Evolutionary conservation across 2,888 invertebrate species (phyloP).

Genomic region (Aquatica leii): DNA sequence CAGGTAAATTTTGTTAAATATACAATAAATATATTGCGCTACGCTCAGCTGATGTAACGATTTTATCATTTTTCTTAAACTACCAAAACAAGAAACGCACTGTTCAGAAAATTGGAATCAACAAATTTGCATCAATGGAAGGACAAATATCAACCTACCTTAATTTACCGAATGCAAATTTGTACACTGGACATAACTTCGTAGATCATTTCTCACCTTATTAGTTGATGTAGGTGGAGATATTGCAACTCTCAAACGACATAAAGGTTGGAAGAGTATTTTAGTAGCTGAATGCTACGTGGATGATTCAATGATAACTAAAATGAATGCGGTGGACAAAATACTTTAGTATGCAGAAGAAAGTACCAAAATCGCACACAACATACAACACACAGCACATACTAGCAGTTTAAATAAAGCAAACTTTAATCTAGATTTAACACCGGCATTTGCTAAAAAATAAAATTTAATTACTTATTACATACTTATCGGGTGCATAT

Average conservation of each 20-base stretch:
- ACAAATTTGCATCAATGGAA: slow-evolving; percentile 24
- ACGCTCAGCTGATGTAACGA: slow-evolving; percentile 23
- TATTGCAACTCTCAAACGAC: slow-evolving; percentile 24
- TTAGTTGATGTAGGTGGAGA: slow-evolving; percentile 49
- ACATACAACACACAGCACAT: background rate
- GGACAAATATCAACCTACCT: slow-evolving; percentile 29
- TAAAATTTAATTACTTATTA: background rate
- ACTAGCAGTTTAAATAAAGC: background rate
- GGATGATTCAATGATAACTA: slow-evolving; percentile 12
- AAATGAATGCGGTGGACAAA: no score
- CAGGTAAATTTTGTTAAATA: slow-evolving; percentile 29
- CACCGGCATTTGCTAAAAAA: background rate
- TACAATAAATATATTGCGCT: slow-evolving; percentile 36
- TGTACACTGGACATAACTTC: slow-evolving; percentile 31
- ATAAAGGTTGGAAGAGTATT: slow-evolving; percentile 15
- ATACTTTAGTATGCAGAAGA: background rate
- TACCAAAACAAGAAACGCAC: slow-evolving; percentile 27
- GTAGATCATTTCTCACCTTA: slow-evolving; percentile 26
- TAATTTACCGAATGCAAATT: slow-evolving; percentile 17
- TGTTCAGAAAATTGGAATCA: slow-evolving; percentile 25
- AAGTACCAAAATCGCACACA: background rate
- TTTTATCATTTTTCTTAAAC: slow-evolving; percentile 27
- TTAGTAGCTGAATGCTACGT: slow-evolving; percentile 15
- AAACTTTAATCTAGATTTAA: background rate
- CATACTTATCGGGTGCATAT: no score